phyloP scores from a whole-genome alignment of 2,113 vertebrate genomes.

The Shinisaurus crocodilurus region DNA sequence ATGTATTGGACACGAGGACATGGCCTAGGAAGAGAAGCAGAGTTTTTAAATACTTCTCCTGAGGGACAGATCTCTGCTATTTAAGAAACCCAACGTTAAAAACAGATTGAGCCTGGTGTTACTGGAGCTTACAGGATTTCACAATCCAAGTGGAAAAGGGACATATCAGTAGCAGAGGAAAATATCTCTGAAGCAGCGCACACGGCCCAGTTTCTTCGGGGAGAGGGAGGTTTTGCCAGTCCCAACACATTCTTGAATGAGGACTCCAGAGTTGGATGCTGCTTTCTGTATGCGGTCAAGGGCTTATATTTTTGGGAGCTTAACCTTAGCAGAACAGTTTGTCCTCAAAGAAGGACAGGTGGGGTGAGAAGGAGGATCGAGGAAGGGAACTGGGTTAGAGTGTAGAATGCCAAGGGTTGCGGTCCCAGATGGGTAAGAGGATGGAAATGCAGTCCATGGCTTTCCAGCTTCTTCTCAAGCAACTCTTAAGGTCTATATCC shows the following conservation, averaged over 20 bases:
- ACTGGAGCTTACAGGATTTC: not conserved
- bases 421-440: too few relatives aligned
- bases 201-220: not conserved
- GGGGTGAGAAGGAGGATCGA: not conserved
- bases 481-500: not conserved
- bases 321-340: not conserved
- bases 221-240: not conserved
- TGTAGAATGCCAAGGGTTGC: not conserved
- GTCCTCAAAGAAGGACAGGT: not conserved
- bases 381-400: not conserved
- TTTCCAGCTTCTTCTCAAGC: not conserved
- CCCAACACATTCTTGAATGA: not conserved
- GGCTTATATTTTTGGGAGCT: not conserved
- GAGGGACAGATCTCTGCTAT: not conserved
- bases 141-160: not conserved
- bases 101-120: fast-evolving
- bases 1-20: not conserved
- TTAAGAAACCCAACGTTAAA: not conserved
- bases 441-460: not conserved
- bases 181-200: not conserved
- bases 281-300: not conserved
- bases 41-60: not conserved
- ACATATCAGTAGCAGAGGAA: fast-evolving
- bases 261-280: not conserved
- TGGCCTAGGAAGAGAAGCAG: not conserved